phyloP scores from a whole-genome alignment of 2,888 invertebrate genomes.

The Caenorhabditis sp. region DNA sequence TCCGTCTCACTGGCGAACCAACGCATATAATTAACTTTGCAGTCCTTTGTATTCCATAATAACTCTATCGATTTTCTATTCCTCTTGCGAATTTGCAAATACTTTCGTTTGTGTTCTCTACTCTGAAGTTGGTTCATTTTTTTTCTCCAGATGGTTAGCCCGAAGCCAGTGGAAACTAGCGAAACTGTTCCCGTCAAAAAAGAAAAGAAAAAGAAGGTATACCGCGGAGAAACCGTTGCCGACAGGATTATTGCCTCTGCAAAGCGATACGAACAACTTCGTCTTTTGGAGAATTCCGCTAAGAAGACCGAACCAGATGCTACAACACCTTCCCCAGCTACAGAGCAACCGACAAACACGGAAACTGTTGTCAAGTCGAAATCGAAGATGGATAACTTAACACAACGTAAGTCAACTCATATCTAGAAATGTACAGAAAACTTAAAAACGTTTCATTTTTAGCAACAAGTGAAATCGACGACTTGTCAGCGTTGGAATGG shows the following conservation, averaged over 20 bases:
- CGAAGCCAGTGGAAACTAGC: slow-evolving; percentile 10
- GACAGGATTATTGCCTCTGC: slow-evolving; percentile 30
- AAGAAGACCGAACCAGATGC: neutral
- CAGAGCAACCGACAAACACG: too few species aligned
- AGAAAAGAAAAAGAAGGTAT: slow-evolving; percentile 18
- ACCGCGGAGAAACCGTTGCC: slow-evolving; percentile 32
- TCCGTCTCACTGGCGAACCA: too few species aligned
- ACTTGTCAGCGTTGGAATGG: slow-evolving; percentile 43
- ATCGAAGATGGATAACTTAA: neutral
- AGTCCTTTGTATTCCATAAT: too few species aligned
- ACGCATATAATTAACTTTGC: too few species aligned
- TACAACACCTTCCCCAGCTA: neutral
- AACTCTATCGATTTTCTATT: neutral
- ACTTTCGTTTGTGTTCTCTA: too few species aligned
- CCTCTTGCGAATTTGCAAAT: too few species aligned
- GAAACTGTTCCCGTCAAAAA: neutral
- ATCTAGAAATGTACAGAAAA: neutral
- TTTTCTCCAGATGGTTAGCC: slow-evolving; percentile 40
- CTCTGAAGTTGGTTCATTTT: neutral
- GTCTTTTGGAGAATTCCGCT: slow-evolving; percentile 2
- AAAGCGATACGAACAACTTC: slow-evolving; percentile 16
- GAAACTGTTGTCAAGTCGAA: neutral
- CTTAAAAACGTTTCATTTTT: too few species aligned
- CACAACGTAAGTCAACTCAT: neutral
- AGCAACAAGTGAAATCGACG: slow-evolving; percentile 44